Conservation (phyloP, 2,888 invertebrate genomes). For the Plebejus anna region DNA sequence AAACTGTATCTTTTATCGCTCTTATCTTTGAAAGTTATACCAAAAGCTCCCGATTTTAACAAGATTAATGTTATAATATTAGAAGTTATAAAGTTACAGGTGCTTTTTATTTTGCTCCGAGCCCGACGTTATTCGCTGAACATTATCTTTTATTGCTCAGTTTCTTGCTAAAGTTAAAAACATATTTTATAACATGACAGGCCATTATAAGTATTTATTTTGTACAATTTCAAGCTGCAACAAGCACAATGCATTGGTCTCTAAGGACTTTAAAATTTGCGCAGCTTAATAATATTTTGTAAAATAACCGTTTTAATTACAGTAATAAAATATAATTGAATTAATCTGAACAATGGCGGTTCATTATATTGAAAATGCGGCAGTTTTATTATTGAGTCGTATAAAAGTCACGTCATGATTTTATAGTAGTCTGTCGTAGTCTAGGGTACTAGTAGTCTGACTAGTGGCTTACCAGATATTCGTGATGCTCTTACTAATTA, state of each 20-base stretch:
- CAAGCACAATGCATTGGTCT: neutral
- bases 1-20: neutral
- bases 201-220: neutral
- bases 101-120: neutral
- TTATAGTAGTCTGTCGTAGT: too few relatives aligned
- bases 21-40: neutral
- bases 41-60: neutral
- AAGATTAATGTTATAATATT: neutral
- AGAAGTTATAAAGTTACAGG: slow-evolving; percentile 14
- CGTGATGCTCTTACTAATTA: too few relatives aligned
- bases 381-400: too few relatives aligned
- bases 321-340: neutral
- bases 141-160: slow-evolving; percentile 19
- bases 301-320: too few relatives aligned
- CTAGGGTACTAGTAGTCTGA: too few relatives aligned
- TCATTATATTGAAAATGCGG: too few relatives aligned
- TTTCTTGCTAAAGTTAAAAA: slow-evolving; percentile 1
- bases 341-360: too few relatives aligned
- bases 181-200: neutral
- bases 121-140: neutral
- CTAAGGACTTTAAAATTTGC: neutral
- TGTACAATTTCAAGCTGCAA: slow-evolving; percentile 1
- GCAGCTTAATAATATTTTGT: neutral
- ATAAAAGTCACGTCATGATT: too few relatives aligned
- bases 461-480: too few relatives aligned